Evolutionary conservation across 2,113 vertebrate species (phyloP), one percentile per base, ranked within the genome.

Genomic region (Physeter macrocephalus): DNA sequence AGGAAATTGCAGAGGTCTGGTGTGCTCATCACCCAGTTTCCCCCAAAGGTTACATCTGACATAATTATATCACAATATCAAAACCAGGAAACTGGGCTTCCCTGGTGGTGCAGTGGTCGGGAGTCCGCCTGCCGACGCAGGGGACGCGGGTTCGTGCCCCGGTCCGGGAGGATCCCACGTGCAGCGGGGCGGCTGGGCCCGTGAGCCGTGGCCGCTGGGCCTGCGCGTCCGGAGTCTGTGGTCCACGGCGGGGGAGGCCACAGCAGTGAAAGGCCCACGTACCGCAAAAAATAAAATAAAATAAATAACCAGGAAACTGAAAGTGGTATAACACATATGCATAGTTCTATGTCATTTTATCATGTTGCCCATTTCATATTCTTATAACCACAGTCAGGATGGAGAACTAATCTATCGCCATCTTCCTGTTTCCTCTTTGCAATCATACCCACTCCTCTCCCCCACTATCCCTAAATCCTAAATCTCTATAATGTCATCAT

Each of bases 321-420:
- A 6, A 29, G 41, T 8, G 1, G 9, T 31, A n/a, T 3, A 59
- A n/a, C 5, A 27, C 7, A 2, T 0, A 31, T 52, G 23, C 27
- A 36, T 64, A 36, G 3, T 59, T 89, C 71, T 82, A 11, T 57
- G 14, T 34, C 49, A 49, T 82, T 52, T 80, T 61, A 67, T 29
- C n/a, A 62, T 20, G 31, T 52, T 39, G 14, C 3, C 0, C 14
- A 31, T n/a, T 5, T 39, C 43, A 11, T 43, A 39, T 71, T 80
- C 8, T 5, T 21, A 29, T 80, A 67, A 14, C 34, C 31, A 67
- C 21, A 41, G 1, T 94, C 61, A 49, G 25, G 4, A 59, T 21
- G 23, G 0, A 69, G 18, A 92, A 43, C 21, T 52, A 29, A 13
- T 25, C 21, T 34, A 18, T 31, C 41, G 15, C 31, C 23, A 41